A percentile compares a stretch with the other conserved stretches of the same genome.
phyloP scores from a whole-genome alignment of 2,888 invertebrate species.

The Agriopis marginaria region DNA sequence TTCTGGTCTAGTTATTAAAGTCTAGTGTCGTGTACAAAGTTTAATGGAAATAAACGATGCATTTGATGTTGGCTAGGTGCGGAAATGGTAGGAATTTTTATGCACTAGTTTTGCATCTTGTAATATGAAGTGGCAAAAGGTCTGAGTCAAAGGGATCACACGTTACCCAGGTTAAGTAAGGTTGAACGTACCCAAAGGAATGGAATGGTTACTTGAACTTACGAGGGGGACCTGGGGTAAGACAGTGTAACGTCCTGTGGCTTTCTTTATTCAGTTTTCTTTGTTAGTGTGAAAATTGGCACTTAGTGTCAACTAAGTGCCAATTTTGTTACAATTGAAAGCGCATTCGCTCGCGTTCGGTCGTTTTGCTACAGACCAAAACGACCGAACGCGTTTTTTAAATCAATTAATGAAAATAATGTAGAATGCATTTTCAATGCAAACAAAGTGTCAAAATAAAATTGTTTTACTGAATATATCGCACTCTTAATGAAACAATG shows the following conservation, averaged over 20 bases:
- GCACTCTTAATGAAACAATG: no score
- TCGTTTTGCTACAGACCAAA: no score
- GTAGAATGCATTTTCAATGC: no score
- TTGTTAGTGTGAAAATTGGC: no score
- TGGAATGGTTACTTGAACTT: neutral
- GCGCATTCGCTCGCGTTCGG: no score
- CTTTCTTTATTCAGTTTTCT: no score
- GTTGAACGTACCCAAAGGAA: neutral
- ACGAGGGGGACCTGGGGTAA: neutral
- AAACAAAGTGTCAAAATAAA: no score
- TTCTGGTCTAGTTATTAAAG: neutral
- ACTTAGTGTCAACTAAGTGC: no score
- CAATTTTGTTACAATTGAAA: no score
- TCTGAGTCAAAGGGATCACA: conserved; percentile 5
- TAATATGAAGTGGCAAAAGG: neutral
- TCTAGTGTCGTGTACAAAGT: neutral
- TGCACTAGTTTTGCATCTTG: conserved; percentile 31
- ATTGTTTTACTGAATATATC: no score
- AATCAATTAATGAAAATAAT: no score
- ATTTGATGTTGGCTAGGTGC: conserved; percentile 32
- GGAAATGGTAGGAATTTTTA: conserved; percentile 43
- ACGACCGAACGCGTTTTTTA: no score
- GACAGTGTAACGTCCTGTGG: neutral
- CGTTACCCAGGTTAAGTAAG: neutral
- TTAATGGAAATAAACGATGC: conserved; percentile 38